Evolutionary conservation across 2,797 vertebrate species (phyloP).

Genomic region (Pachyuromys duprasi): DNA sequence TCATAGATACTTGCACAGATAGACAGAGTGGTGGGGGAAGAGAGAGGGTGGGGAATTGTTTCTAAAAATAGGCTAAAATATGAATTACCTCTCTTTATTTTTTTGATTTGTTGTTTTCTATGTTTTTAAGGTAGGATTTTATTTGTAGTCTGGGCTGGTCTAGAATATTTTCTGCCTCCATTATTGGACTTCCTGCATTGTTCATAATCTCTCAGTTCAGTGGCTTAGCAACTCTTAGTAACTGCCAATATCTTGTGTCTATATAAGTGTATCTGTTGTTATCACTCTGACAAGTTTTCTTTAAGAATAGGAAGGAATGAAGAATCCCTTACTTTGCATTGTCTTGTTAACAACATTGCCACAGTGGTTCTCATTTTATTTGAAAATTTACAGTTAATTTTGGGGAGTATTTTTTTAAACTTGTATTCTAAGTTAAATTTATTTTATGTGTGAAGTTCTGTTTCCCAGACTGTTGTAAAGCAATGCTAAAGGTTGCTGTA

Average conservation of each 20-base stretch:
- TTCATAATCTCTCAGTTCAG: neutral
- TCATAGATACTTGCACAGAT: neutral
- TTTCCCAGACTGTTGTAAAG: neutral
- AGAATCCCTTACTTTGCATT: constrained; percentile 48
- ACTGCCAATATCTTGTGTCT: neutral
- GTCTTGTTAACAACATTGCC: constrained; percentile 37
- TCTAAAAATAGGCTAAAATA: neutral
- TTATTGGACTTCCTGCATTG: neutral
- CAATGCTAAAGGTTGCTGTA: neutral
- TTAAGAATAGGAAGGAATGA: constrained; percentile 13
- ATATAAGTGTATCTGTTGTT: neutral
- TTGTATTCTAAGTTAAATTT: constrained; percentile 40
- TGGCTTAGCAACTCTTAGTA: neutral
- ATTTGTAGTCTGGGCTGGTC: neutral
- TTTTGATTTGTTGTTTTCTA: neutral
- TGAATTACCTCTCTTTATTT: neutral
- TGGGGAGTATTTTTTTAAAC: neutral
- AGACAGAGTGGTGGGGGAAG: neutral
- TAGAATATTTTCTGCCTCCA: neutral
- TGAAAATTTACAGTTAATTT: constrained; percentile 36
- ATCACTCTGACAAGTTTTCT: neutral
- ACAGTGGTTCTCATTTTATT: constrained; percentile 47
- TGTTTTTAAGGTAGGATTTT: neutral
- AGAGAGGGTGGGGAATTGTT: neutral
- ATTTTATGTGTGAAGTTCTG: neutral